Percentiles rank a stretch among this genome's conserved stretches.
Conservation (phyloP, 2,113 vertebrate species). For the Catharus minimus region DNA sequence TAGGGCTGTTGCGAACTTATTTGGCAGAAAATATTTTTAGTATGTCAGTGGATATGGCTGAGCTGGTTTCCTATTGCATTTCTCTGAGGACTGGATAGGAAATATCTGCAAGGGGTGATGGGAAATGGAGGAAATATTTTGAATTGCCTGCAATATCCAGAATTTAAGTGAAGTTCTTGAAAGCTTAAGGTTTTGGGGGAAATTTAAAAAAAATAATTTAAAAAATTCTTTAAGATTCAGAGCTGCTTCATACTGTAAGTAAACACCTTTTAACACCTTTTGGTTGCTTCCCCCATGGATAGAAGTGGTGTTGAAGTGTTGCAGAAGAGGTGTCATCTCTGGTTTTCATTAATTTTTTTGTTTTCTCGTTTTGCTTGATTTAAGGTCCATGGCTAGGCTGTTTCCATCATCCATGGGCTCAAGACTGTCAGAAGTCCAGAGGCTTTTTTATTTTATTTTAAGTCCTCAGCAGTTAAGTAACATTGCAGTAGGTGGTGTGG, state of each 20-base stretch:
- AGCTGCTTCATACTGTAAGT: not conserved
- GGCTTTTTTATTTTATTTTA: not conserved
- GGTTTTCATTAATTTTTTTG: not conserved
- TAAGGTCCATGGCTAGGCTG: not conserved
- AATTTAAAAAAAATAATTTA: not conserved
- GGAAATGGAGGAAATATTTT: not conserved
- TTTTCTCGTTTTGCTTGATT: not conserved
- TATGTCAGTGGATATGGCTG: not conserved
- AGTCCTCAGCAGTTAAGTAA: not conserved
- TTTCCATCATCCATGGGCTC: not conserved
- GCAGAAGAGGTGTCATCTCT: not conserved
- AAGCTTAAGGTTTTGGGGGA: not conserved
- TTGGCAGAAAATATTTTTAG: not conserved
- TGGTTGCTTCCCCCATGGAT: not conserved
- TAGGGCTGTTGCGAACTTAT: not conserved
- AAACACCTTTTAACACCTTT: not conserved
- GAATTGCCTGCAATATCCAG: not conserved
- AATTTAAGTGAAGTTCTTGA: not conserved
- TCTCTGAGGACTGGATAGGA: not conserved
- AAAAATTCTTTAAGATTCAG: not conserved
- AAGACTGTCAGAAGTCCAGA: not conserved
- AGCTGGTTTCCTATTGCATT: not conserved
- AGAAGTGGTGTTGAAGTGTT: not conserved
- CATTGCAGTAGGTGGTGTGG: rapidly evolving
- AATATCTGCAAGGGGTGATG: not conserved